These are phyloP conservation scores for Narcine bancroftii DNA, from an alignment of 2,113 vertebrate genomes.

Conservation along the genomic window DNA sequence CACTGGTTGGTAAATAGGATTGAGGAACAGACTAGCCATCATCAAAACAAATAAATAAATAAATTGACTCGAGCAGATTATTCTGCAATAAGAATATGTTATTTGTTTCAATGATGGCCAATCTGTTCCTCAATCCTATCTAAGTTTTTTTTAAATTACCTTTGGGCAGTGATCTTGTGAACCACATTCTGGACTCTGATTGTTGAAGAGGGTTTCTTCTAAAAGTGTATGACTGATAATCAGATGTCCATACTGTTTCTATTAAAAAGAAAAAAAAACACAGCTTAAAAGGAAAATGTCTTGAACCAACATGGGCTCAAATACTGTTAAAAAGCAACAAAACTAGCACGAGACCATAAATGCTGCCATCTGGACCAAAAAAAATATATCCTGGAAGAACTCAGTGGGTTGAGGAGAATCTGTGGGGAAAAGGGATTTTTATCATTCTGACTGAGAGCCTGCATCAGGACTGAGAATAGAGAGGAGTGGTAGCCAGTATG, in stretches of 20 bases:
- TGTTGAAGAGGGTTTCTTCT: not conserved
- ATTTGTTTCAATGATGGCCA: too few relatives aligned
- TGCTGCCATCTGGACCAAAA: too few relatives aligned
- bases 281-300: not conserved
- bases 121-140: too few relatives aligned
- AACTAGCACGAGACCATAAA: not conserved
- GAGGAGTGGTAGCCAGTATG: too few relatives aligned
- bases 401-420: too few relatives aligned
- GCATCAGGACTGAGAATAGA: too few relatives aligned
- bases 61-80: too few relatives aligned
- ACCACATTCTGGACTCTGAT: not conserved
- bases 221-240: conserved; percentile 3
- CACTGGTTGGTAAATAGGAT: not conserved
- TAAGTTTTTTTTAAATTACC: not conserved
- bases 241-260: not conserved
- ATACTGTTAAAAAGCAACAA: not conserved
- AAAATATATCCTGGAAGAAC: too few relatives aligned
- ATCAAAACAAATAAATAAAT: not conserved
- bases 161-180: not conserved
- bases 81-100: too few relatives aligned
- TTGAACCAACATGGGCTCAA: not conserved
- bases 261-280: not conserved
- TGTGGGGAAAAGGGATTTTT: too few relatives aligned
- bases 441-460: too few relatives aligned
- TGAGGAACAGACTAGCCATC: not conserved